Evolutionary conservation across 2,113 vertebrate genomes (phyloP).

Genomic region (Seriola aureovittata): DNA sequence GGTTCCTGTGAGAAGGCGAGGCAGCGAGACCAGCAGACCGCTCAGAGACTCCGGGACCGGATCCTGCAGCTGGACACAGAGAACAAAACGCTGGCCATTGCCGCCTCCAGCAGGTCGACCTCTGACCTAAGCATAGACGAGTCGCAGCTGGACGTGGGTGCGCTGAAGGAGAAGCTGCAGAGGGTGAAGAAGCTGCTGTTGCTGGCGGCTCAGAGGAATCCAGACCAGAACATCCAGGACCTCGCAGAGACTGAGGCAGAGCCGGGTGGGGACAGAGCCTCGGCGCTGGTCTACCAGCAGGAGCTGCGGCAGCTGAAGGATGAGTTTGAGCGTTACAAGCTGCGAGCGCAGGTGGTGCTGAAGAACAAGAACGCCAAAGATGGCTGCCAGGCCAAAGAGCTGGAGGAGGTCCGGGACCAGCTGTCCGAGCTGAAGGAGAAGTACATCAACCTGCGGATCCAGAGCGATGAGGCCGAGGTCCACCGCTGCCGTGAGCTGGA

Average conservation of each 20-base stretch:
- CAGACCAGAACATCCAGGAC: conserved; percentile 82
- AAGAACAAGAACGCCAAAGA: conserved; percentile 92
- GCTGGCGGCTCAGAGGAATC: conserved; percentile 82
- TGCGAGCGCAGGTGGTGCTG: conserved; percentile 91
- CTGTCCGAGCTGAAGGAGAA: conserved; percentile 92
- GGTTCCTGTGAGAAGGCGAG: conserved; percentile 90
- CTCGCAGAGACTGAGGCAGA: conserved; percentile 68
- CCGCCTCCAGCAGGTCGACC: conserved; percentile 82
- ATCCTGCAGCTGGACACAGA: conserved; percentile 92
- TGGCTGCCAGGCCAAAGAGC: conserved; percentile 86
- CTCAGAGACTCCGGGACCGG: conserved; percentile 91
- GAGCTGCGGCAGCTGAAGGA: conserved; percentile 94
- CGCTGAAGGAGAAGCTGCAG: conserved; percentile 90
- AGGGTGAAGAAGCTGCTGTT: conserved; percentile 88
- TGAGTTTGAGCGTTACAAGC: conserved; percentile 96
- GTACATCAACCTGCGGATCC: conserved; percentile 90
- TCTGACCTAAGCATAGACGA: conserved; percentile 84
- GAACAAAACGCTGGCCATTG: conserved; percentile 91
- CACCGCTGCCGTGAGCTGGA: conserved; percentile 83
- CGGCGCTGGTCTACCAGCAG: conserved; percentile 86
- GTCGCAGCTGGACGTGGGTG: conserved; percentile 83
- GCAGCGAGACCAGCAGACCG: conserved; percentile 89
- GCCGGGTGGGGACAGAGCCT: conserved; percentile 80
- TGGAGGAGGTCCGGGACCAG: conserved; percentile 91
- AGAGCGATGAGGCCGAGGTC: conserved; percentile 85